Conservation (phyloP, 64 coral and sea anemone genomes). For the Pachyseris speciosa region DNA sequence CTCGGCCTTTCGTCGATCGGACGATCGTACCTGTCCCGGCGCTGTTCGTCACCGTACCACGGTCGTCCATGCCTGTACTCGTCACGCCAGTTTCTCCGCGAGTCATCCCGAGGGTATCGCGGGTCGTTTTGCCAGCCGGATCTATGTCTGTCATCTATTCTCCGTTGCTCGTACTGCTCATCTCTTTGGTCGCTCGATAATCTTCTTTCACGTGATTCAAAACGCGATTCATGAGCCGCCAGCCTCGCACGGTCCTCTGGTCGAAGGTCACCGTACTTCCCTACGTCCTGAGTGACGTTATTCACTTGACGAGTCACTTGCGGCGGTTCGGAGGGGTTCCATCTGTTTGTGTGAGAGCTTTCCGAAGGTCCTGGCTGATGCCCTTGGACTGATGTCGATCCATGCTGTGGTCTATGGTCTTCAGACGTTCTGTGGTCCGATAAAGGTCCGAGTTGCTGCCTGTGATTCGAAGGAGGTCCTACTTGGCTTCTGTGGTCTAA, state of each 20-base stretch:
- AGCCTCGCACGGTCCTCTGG: slow-evolving; percentile 38
- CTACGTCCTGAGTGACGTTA: background rate
- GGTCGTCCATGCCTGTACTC: slow-evolving; percentile 16
- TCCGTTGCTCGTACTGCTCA: background rate
- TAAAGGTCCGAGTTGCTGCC: background rate
- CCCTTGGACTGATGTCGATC: background rate
- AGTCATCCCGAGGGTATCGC: slow-evolving; percentile 18
- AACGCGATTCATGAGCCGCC: slow-evolving; percentile 27
- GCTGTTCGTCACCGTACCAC: slow-evolving; percentile 11
- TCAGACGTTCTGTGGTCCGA: no score
- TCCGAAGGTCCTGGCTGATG: background rate
- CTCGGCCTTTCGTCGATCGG: background rate
- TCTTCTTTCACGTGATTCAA: slow-evolving; percentile 21
- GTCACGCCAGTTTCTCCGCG: background rate
- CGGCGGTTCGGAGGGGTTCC: slow-evolving; percentile 4
- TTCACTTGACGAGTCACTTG: slow-evolving; percentile 17
- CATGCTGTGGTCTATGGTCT: background rate
- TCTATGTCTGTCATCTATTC: background rate
- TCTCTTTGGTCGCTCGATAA: slow-evolving; percentile 7
- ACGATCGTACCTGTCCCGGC: background rate
- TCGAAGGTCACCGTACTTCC: slow-evolving; percentile 8
- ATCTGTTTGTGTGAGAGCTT: background rate
- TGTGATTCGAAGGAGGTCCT: background rate
- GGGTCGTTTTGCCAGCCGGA: background rate
- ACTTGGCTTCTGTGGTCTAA: background rate